Conservation (phyloP, 2,797 vertebrate genomes). For the Naso thynnoides region DNA sequence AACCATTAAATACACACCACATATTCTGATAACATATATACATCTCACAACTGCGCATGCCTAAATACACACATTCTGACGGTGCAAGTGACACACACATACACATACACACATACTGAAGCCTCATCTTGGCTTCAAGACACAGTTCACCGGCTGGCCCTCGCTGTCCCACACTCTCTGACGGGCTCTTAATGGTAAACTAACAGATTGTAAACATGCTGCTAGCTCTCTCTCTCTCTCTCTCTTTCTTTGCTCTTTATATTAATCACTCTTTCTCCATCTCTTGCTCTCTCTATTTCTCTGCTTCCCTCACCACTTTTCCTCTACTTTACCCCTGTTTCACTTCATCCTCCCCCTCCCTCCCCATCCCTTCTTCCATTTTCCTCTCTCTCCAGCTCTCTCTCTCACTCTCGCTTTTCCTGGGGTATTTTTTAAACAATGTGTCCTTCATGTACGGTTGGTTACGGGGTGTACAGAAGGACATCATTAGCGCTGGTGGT, state of each 20-base stretch:
- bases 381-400: constrained; percentile 76
- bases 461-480: constrained; percentile 99
- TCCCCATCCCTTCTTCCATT: constrained; percentile 81
- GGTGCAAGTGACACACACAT: constrained; percentile 26
- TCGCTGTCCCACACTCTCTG: constrained; percentile 91
- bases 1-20: constrained; percentile 15
- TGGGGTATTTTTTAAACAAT: constrained; percentile 99
- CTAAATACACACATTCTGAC: constrained; percentile 38
- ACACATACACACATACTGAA: constrained; percentile 31
- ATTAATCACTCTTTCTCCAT: constrained; percentile 76
- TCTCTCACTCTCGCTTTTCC: constrained; percentile 83
- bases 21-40: constrained; percentile 39
- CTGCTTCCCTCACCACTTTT: constrained; percentile 44
- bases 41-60: constrained; percentile 20
- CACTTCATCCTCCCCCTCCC: constrained; percentile 87
- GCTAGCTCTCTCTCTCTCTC: constrained; percentile 75
- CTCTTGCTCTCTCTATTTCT: constrained; percentile 46
- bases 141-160: constrained; percentile 77
- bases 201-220: constrained; percentile 98
- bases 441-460: constrained; percentile 99
- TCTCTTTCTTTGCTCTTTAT: constrained; percentile 44
- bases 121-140: constrained; percentile 64
- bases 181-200: constrained; percentile 95
- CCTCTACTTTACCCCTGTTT: constrained; percentile 86
- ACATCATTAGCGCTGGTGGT: constrained; percentile 99